Percentiles rank a stretch among this genome's conserved stretches.
Evolutionary conservation across 2,113 vertebrate genomes (phyloP).

Genomic region (Mesocricetus auratus): DNA sequence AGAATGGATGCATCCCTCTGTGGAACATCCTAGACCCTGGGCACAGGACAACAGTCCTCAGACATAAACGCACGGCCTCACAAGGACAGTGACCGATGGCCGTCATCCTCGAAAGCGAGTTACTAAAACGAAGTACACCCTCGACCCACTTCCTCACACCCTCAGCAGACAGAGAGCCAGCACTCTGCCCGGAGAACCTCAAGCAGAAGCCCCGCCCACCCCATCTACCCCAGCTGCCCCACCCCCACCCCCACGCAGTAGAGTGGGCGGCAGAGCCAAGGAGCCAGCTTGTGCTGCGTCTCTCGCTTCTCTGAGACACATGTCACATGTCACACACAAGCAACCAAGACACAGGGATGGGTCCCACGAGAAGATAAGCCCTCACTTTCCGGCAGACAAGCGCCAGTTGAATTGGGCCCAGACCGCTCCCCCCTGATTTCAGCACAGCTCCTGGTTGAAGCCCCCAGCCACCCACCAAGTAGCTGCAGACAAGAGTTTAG

Average conservation of each 20-base stretch:
- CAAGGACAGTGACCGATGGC: background rate
- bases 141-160: background rate
- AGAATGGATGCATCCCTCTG: background rate
- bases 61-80: background rate
- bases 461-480: background rate
- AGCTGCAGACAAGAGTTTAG: background rate
- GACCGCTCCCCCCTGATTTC: background rate
- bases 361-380: slow-evolving; percentile 18
- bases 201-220: background rate
- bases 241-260: background rate
- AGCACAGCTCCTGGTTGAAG: background rate
- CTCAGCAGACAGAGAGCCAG: background rate
- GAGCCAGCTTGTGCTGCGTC: slow-evolving; percentile 61
- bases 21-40: background rate
- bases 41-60: background rate
- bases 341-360: background rate
- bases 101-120: background rate
- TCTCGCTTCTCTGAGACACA: slow-evolving; percentile 41
- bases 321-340: slow-evolving; percentile 60
- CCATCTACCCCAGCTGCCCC: background rate
- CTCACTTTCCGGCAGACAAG: background rate
- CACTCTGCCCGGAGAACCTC: background rate
- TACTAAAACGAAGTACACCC: background rate
- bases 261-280: slow-evolving; percentile 22
- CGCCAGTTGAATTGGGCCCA: background rate